phyloP scores from a whole-genome alignment of 2,888 invertebrate genomes.

The Cosmopolites sordidus region DNA sequence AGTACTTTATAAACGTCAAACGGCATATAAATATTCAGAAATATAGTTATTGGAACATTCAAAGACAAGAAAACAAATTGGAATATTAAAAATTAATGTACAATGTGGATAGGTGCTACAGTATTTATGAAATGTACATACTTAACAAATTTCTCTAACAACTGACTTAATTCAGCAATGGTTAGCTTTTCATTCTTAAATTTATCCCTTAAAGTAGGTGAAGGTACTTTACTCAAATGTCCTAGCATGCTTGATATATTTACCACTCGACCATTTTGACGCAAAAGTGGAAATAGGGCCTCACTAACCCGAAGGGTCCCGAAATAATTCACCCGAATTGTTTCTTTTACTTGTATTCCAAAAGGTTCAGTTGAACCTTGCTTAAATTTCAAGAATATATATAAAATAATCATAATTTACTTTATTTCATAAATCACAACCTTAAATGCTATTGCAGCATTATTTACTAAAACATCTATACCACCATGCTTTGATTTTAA shows the following conservation, averaged over 20 bases:
- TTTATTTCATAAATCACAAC: slow-evolving; percentile 2
- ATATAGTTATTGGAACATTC: no score
- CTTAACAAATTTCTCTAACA: slow-evolving; percentile 66
- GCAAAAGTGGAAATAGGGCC: slow-evolving; percentile 66
- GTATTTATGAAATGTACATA: no score
- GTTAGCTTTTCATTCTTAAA: slow-evolving; percentile 56
- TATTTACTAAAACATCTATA: slow-evolving; percentile 69
- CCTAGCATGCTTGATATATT: slow-evolving; percentile 71
- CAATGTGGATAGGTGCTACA: neutral
- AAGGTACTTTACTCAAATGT: slow-evolving; percentile 58
- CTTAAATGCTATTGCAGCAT: slow-evolving; percentile 62
- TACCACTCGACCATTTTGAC: slow-evolving; percentile 67
- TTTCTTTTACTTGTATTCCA: slow-evolving; percentile 64
- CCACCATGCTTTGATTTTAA: slow-evolving; percentile 60
- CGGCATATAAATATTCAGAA: no score
- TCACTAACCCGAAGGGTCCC: slow-evolving; percentile 61
- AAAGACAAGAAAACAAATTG: no score
- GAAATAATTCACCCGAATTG: slow-evolving; percentile 67
- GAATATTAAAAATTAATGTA: no score
- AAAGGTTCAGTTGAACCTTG: slow-evolving; percentile 58
- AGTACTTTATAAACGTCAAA: neutral
- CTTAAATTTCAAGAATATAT: slow-evolving; percentile 35
- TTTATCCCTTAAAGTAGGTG: slow-evolving; percentile 53
- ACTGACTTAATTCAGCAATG: slow-evolving; percentile 55
- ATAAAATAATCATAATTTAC: neutral